These are phyloP conservation scores for Trilocha varians DNA, from an alignment of 2,888 invertebrate species.

Conservation along the genomic window DNA sequence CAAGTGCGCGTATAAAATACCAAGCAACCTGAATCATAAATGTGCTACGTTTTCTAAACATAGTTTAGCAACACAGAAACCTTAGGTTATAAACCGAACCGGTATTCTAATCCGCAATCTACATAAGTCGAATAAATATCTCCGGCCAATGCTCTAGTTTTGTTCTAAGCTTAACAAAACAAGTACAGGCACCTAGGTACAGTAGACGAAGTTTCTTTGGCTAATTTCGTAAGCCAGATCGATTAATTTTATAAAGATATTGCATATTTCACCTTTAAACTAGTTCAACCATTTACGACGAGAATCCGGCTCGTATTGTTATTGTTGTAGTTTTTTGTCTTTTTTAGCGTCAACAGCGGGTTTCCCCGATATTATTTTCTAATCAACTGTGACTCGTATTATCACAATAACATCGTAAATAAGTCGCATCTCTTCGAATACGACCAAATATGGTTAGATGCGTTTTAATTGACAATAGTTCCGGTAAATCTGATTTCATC, in stretches of 20 bases:
- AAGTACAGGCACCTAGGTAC: too few species aligned
- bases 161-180: too few species aligned
- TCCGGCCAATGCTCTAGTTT: not conserved
- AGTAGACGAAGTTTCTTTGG: too few species aligned
- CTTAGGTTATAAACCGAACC: not conserved
- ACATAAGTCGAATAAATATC: not conserved
- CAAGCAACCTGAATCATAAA: not conserved
- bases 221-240: too few species aligned
- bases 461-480: not conserved
- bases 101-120: not conserved
- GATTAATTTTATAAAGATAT: too few species aligned
- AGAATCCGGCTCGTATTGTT: too few species aligned
- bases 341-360: not conserved
- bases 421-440: not conserved
- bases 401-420: not conserved
- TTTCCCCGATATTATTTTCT: not conserved
- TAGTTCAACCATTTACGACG: too few species aligned
- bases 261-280: too few species aligned
- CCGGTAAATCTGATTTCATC: not conserved
- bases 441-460: not conserved
- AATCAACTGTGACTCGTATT: not conserved
- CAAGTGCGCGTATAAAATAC: too few species aligned
- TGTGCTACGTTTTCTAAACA: not conserved
- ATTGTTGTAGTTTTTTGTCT: too few species aligned
- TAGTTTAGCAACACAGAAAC: not conserved